phyloP scores from a whole-genome alignment of 2,113 vertebrate species.

The Grammomys dolichurus region DNA sequence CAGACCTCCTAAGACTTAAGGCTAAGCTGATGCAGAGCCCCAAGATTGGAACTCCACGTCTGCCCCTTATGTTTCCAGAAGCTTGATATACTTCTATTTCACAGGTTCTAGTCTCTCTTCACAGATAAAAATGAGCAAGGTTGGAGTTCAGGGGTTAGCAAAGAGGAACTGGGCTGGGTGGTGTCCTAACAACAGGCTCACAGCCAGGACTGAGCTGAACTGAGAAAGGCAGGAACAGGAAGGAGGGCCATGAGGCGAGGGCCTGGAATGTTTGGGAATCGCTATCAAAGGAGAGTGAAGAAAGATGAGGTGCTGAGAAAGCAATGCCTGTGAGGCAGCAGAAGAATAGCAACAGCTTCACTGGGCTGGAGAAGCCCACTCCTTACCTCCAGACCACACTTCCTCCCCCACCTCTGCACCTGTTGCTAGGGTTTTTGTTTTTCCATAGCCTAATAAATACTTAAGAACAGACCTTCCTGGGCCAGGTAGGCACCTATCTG shows the following conservation, averaged over 20 bases:
- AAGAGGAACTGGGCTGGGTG: background rate
- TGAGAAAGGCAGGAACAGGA: rapidly evolving
- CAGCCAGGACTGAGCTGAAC: background rate
- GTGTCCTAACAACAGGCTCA: background rate
- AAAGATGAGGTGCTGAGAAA: background rate
- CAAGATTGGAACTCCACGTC: background rate
- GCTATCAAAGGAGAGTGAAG: background rate
- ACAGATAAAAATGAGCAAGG: background rate
- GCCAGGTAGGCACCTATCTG: background rate
- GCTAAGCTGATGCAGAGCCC: background rate
- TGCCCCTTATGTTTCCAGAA: background rate
- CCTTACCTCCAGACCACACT: background rate
- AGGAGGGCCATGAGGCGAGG: background rate
- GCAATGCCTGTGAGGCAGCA: background rate
- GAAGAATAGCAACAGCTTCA: background rate
- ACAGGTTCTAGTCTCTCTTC: background rate
- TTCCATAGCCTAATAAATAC: background rate
- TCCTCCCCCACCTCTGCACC: background rate
- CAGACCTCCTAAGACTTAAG: background rate
- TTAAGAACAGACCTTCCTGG: background rate
- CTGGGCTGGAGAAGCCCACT: background rate
- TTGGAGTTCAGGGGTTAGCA: background rate
- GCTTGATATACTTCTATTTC: background rate
- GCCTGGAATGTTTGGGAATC: background rate
- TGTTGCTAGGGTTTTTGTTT: background rate